A percentile compares a stretch with the other conserved stretches of the same genome.
Evolutionary conservation across 2,888 invertebrate species (phyloP).

Genomic region (Netelia melanura): DNA sequence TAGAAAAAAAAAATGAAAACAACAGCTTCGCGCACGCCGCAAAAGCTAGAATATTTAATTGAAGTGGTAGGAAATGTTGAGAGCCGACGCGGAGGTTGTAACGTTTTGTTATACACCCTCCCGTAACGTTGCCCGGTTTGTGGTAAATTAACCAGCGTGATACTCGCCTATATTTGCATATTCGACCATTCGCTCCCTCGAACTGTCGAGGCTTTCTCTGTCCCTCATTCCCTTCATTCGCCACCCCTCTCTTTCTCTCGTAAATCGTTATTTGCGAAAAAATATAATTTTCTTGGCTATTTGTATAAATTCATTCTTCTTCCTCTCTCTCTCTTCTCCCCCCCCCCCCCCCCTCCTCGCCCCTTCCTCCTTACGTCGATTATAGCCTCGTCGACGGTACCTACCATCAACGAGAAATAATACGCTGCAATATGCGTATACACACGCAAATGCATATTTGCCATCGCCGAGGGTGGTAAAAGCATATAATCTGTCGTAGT

Average conservation of each 20-base stretch:
- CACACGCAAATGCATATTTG: background rate
- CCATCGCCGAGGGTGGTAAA: background rate
- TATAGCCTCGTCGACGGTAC: constrained; percentile 41
- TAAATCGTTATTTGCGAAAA: constrained; percentile 62
- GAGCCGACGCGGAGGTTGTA: background rate
- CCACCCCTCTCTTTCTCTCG: constrained; percentile 9
- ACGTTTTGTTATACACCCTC: constrained; percentile 22
- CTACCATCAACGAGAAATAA: constrained; percentile 15
- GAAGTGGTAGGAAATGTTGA: background rate
- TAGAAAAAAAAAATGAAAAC: background rate
- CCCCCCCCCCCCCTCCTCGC: background rate
- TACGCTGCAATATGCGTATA: background rate
- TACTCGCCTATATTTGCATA: constrained; percentile 29
- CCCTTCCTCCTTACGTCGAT: constrained; percentile 42
- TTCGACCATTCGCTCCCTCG: constrained; percentile 32
- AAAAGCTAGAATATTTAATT: background rate
- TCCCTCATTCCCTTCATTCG: constrained; percentile 1
- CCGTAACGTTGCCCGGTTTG: background rate
- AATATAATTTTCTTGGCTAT: constrained; percentile 52
- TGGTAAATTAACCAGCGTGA: constrained; percentile 16
- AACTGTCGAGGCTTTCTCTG: constrained; percentile 3
- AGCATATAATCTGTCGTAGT: background rate
- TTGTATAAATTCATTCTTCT: constrained; percentile 51
- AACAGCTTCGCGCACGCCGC: background rate
- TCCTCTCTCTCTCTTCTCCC: constrained; percentile 16